These are phyloP conservation scores for Spilogale gracilis DNA, from an alignment of 2,113 vertebrate genomes.

Conservation along the genomic window DNA sequence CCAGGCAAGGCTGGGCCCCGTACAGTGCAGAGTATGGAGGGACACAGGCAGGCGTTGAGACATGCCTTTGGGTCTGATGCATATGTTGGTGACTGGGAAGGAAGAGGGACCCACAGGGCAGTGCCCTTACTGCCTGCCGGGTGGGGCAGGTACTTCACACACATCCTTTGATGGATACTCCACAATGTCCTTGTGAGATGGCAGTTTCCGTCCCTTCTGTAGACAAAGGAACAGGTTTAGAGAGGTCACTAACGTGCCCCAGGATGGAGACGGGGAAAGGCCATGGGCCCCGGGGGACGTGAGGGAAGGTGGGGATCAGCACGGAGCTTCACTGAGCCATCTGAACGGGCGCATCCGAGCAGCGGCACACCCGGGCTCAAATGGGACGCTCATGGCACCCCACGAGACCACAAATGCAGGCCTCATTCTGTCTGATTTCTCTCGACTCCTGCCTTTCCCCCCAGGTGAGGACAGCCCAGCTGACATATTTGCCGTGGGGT, in stretches of 20 bases:
- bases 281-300: fast-evolving
- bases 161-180: fast-evolving
- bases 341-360: fast-evolving
- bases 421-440: fast-evolving
- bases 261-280: neutral
- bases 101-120: too few species aligned
- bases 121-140: neutral
- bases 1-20: neutral
- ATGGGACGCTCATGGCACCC: fast-evolving
- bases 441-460: neutral
- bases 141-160: fast-evolving
- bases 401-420: fast-evolving
- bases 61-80: neutral
- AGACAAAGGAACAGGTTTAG: neutral
- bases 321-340: fast-evolving
- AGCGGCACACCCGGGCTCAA: fast-evolving
- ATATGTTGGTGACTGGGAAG: neutral
- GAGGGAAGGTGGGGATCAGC: fast-evolving
- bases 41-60: neutral
- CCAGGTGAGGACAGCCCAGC: constrained; percentile 86
- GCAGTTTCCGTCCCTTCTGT: neutral
- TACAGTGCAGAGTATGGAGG: neutral
- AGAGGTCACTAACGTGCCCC: neutral
- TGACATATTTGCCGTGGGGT: constrained; percentile 92
- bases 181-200: fast-evolving